phyloP scores from a whole-genome alignment of 92 coral and sea anemone genomes.

The Siderastrea siderea region DNA sequence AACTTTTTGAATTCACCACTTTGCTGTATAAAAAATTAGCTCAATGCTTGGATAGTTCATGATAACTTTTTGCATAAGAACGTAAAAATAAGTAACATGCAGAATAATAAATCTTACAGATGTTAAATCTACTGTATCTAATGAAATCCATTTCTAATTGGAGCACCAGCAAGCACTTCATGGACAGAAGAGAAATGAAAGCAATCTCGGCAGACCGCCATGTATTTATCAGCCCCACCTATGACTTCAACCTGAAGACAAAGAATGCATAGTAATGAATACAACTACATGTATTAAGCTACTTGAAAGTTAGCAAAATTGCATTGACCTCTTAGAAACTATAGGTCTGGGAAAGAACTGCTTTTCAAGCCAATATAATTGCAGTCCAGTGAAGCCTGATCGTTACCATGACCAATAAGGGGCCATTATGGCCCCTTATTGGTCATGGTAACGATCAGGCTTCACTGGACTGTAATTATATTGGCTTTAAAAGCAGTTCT shows the following conservation, averaged over 20 bases:
- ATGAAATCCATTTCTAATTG: slow-evolving; percentile 40
- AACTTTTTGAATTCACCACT: too few relatives aligned
- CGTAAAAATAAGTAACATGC: not conserved
- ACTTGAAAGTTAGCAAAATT: not conserved
- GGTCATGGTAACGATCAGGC: too few relatives aligned
- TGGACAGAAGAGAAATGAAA: slow-evolving; percentile 75
- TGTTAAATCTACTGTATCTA: not conserved
- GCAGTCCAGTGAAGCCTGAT: too few relatives aligned
- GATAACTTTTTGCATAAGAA: not conserved
- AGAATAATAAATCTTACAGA: not conserved
- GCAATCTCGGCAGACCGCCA: slow-evolving; percentile 98
- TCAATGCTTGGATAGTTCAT: not conserved
- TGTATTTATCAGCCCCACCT: slow-evolving; percentile 98
- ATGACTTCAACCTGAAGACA: slow-evolving; percentile 81
- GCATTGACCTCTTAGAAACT: not conserved
- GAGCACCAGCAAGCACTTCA: slow-evolving; percentile 69
- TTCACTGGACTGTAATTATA: too few relatives aligned
- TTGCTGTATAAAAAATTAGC: too few relatives aligned
- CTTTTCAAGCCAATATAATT: too few relatives aligned
- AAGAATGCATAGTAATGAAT: not conserved
- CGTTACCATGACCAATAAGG: too few relatives aligned
- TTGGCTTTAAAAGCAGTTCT: too few relatives aligned
- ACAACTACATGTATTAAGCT: not conserved
- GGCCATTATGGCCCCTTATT: too few relatives aligned
- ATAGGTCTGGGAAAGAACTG: too few relatives aligned